phyloP scores from a whole-genome alignment of 2,797 vertebrate species.

The Limnodromus scolopaceus region DNA sequence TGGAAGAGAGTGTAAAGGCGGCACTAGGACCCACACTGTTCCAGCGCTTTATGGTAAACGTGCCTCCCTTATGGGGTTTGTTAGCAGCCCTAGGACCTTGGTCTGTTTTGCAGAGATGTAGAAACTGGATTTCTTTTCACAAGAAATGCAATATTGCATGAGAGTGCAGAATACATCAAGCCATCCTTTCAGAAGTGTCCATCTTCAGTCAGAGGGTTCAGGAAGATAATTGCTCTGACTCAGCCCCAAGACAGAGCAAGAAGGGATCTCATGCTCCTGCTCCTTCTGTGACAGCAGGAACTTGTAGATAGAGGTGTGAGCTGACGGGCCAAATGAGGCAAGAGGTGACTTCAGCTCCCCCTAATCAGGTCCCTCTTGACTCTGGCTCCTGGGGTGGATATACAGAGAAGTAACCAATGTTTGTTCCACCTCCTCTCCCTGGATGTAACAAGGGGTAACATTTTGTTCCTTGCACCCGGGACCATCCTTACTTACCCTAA shows the following conservation, averaged over 20 bases:
- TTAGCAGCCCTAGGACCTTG: neutral
- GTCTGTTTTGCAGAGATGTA: neutral
- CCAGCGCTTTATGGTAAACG: conserved; percentile 81
- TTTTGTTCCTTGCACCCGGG: neutral
- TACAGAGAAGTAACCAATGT: neutral
- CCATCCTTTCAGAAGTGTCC: neutral
- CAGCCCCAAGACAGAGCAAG: neutral
- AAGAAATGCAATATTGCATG: neutral
- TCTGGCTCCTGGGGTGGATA: neutral
- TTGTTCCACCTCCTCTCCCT: neutral
- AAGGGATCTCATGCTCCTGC: neutral
- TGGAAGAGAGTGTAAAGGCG: conserved; percentile 74
- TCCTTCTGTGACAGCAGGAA: neutral
- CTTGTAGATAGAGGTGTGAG: neutral
- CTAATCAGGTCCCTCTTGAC: neutral
- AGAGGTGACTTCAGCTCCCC: neutral
- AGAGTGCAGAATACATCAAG: neutral
- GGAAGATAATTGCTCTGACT: neutral
- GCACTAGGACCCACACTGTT: conserved; percentile 82
- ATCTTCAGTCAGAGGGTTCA: neutral
- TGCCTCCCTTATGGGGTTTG: neutral
- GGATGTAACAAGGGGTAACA: neutral
- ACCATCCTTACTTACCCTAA: neutral
- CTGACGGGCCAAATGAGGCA: neutral
- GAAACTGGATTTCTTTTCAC: neutral